Evolutionary conservation across 2,888 invertebrate species (phyloP).

Genomic region (Diarsia dahlii): DNA sequence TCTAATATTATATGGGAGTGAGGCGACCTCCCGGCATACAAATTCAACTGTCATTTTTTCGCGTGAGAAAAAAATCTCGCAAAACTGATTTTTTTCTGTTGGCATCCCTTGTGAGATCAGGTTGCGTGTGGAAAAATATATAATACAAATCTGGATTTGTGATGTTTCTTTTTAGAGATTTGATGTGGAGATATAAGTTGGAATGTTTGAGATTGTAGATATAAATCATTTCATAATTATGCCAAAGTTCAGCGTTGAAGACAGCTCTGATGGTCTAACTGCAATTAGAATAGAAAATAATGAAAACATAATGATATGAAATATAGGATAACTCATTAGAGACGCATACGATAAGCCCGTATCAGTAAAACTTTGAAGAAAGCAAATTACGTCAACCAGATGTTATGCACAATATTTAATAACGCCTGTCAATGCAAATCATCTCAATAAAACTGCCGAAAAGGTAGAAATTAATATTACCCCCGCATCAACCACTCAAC

Average conservation of each 20-base stretch:
- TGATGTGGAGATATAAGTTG: slow-evolving; percentile 39
- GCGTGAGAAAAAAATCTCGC: slow-evolving; percentile 90
- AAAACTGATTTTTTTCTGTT: slow-evolving; percentile 83
- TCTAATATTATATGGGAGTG: slow-evolving; percentile 88
- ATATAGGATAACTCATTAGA: neutral
- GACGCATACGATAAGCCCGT: neutral
- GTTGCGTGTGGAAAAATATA: slow-evolving; percentile 83
- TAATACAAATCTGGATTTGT: slow-evolving; percentile 83
- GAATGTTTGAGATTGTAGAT: slow-evolving; percentile 1
- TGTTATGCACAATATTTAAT: neutral
- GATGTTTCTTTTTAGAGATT: slow-evolving; percentile 69
- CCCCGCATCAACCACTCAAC: slow-evolving; percentile 57
- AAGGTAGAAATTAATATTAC: slow-evolving; percentile 42
- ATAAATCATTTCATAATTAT: slow-evolving; percentile 1
- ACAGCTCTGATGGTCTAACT: neutral
- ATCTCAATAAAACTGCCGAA: slow-evolving; percentile 4
- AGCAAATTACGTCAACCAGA: neutral
- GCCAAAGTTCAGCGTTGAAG: neutral
- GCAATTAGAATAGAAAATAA: neutral
- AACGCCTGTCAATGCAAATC: neutral
- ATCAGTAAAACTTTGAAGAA: neutral
- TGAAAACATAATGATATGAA: neutral
- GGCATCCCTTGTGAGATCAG: slow-evolving; percentile 86
- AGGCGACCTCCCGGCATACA: slow-evolving; percentile 82
- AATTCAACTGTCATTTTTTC: slow-evolving; percentile 89